These are phyloP conservation scores for Julus scandinavius DNA, from an alignment of 2,888 invertebrate genomes.

Conservation along the genomic window DNA sequence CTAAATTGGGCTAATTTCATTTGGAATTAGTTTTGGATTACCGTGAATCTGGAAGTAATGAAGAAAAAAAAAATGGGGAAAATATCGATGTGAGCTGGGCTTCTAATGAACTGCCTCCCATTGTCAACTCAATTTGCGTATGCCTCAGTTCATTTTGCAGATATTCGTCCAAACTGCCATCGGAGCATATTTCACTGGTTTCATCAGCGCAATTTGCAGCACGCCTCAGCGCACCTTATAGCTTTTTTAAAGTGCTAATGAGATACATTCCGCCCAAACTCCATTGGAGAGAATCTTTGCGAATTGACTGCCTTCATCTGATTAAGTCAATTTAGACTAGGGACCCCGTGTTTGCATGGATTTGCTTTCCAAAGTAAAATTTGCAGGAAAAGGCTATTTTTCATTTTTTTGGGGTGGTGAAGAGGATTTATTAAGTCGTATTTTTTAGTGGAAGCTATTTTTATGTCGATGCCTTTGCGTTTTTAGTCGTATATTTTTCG, in stretches of 20 bases:
- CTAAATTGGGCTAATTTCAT: conserved; percentile 30
- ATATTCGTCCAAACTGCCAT: not conserved
- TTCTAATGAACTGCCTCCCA: conserved; percentile 30
- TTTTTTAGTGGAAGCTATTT: not conserved
- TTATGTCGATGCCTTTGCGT: not conserved
- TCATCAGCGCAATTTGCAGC: not conserved
- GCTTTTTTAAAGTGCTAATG: conserved; percentile 35
- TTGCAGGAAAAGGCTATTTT: not conserved
- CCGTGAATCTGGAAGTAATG: not conserved
- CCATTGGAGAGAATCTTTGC: not conserved
- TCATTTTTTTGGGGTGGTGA: not conserved
- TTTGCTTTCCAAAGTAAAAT: not conserved
- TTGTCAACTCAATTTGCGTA: not conserved
- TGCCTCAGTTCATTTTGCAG: conserved; percentile 13
- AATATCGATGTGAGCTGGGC: not conserved
- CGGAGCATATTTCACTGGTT: not conserved
- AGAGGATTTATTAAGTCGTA: too few relatives aligned
- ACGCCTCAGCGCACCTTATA: not conserved
- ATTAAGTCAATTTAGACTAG: not conserved
- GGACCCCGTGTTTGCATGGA: not conserved
- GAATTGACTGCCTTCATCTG: not conserved
- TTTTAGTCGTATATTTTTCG: not conserved
- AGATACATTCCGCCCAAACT: not conserved
- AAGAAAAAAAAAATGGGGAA: not conserved
- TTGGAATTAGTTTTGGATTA: conserved; percentile 9